Percentiles rank a stretch among this genome's conserved stretches.
Evolutionary conservation across 1,140 invertebrate genomes (phyloP).

Genomic region (Drosophila asahinai): DNA sequence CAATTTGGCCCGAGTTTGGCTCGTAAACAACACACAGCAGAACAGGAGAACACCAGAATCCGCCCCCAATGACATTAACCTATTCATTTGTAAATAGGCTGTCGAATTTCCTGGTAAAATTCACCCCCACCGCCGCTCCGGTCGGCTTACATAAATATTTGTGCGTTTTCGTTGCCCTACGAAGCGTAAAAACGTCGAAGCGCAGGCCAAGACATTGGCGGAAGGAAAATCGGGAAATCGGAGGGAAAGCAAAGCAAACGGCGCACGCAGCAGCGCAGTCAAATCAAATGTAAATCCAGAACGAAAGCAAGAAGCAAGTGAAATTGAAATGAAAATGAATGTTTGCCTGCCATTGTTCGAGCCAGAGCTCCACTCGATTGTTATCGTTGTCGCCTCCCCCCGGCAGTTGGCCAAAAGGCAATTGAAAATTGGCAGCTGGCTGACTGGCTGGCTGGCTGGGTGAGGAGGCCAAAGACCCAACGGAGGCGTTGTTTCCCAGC

Average conservation of each 20-base stretch:
- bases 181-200: slow-evolving; percentile 72
- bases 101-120: slow-evolving; percentile 70
- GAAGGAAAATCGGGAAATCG: slow-evolving; percentile 8
- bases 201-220: slow-evolving; percentile 37
- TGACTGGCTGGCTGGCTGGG: slow-evolving; percentile 6
- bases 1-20: slow-evolving; percentile 70
- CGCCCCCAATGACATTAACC: slow-evolving; percentile 69
- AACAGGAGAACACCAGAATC: slow-evolving; percentile 10
- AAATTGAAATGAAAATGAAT: slow-evolving; percentile 83
- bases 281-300: slow-evolving; percentile 84
- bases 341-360: slow-evolving; percentile 44
- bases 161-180: slow-evolving; percentile 66
- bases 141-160: slow-evolving; percentile 77
- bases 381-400: slow-evolving; percentile 41
- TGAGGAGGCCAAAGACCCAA: slow-evolving; percentile 32
- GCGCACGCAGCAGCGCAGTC: slow-evolving; percentile 53
- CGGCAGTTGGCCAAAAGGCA: slow-evolving; percentile 50
- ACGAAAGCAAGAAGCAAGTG: slow-evolving; percentile 75
- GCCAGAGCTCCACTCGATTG: slow-evolving; percentile 43
- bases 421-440: slow-evolving; percentile 81
- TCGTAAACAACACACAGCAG: slow-evolving; percentile 61
- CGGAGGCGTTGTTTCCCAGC: slow-evolving; percentile 13
- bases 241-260: slow-evolving; percentile 32
- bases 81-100: slow-evolving; percentile 83
- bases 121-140: slow-evolving; percentile 15